phyloP scores from a whole-genome alignment of 2,888 invertebrate species.

The Heliconius aoede region DNA sequence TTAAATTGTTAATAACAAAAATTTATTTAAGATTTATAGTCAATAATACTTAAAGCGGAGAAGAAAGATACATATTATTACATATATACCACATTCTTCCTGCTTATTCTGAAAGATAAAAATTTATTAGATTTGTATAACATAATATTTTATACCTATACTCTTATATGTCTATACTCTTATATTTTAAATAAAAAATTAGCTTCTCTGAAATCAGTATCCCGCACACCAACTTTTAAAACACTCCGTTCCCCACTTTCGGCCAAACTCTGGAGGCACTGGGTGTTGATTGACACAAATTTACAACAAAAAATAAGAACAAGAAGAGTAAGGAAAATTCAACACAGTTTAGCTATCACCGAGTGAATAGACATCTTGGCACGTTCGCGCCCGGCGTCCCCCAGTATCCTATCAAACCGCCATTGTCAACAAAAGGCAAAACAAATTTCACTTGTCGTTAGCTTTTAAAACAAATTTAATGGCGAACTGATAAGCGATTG shows the following conservation, averaged over 20 bases:
- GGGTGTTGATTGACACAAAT: not conserved
- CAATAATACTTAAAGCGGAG: too few relatives aligned
- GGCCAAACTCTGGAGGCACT: not conserved
- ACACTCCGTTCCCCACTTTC: too few relatives aligned
- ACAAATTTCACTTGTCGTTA: slow-evolving; percentile 58
- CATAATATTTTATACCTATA: too few relatives aligned
- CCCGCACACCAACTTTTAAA: too few relatives aligned
- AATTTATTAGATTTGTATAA: too few relatives aligned
- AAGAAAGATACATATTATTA: too few relatives aligned
- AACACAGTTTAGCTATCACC: slow-evolving; percentile 60
- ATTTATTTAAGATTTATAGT: not conserved
- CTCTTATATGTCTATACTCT: too few relatives aligned
- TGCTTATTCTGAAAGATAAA: too few relatives aligned
- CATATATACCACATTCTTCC: too few relatives aligned
- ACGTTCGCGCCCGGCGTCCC: slow-evolving; percentile 54
- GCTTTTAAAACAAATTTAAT: slow-evolving; percentile 51
- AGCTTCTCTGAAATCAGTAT: too few relatives aligned
- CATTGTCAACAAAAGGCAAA: slow-evolving; percentile 56
- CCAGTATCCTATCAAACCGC: slow-evolving; percentile 55
- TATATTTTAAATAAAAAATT: too few relatives aligned
- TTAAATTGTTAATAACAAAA: not conserved
- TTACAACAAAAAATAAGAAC: not conserved
- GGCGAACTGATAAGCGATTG: slow-evolving; percentile 55
- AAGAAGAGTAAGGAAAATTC: slow-evolving; percentile 28
- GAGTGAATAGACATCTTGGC: slow-evolving; percentile 66